Base-by-base conservation (phyloP, 2,888 invertebrate genomes). In the Dioctria rufipes region DNA sequence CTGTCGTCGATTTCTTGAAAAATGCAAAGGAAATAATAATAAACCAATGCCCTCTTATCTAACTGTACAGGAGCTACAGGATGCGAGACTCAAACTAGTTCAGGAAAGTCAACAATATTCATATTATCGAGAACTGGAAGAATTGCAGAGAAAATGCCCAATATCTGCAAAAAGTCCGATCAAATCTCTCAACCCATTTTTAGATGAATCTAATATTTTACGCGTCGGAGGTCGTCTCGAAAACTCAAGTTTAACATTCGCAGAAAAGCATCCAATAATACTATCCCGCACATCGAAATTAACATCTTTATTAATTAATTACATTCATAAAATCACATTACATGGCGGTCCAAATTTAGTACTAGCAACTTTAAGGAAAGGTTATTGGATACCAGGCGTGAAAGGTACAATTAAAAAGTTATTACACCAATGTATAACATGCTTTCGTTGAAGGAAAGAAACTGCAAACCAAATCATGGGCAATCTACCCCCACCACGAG, bases 391-490 rank as follows among this genome's bases (percentile, higher is more conserved):
- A 40, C 13, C 80, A 4, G 67, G 66, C 1, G 40, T 9, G 3
- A 60, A 69, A 39, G 3, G 3, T 0, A 8, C 49, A 5, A 58
- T 79, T n/a, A 42, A 13, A 5, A 13, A 58, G n/a, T 11, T 80
- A 39, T 40, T 82, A 9, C 51, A 60, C 13, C 42, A 51, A 4
- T 84, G 83, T 66, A n/a, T 83, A 0, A 75, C 37, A 8, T 83
- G 82, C 40, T 9, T 2, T 58, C 46, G 81, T 54, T 78, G 80
- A 5, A 71, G 81, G 3, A 80, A 63, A 13, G 65, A 77, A 37
- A 65, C 81, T 0, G 81, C 77, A 42, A 58, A 80, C 11, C 83
- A 84, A 71, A 67, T 83, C 54, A 84, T 84, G 84, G 83, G 58
- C 5, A 43, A 58, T n/a, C n/a, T n/a, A n/a, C n/a, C n/a, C n/a